Percentiles rank a stretch among this genome's conserved stretches.
phyloP scores from a whole-genome alignment of 1,140 invertebrate species.

The Sycobia sp. region DNA sequence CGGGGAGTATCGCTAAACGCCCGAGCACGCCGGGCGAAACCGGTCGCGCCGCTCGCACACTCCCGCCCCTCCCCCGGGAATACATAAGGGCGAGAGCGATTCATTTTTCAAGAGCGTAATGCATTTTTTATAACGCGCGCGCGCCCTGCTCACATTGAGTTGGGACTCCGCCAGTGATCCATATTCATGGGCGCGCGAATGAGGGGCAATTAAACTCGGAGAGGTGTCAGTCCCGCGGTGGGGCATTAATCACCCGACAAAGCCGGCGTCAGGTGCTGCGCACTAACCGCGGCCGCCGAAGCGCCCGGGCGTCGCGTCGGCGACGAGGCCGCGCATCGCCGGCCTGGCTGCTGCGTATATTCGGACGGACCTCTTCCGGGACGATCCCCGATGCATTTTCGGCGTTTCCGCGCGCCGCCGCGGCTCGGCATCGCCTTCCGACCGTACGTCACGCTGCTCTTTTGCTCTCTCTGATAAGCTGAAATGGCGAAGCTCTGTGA shows the following conservation, averaged over 20 bases:
- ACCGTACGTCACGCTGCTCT: no score
- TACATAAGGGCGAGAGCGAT: slow-evolving; percentile 36
- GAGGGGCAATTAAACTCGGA: slow-evolving; percentile 61
- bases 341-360: no score
- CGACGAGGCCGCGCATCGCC: slow-evolving; percentile 52
- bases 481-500: no score
- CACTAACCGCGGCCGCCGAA: slow-evolving; percentile 25
- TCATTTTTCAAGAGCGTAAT: slow-evolving; percentile 62
- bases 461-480: background rate
- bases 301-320: slow-evolving; percentile 49
- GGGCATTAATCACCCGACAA: slow-evolving; percentile 61
- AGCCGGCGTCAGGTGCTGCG: slow-evolving; percentile 35
- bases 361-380: no score
- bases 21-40: no score
- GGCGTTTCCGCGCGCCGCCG: no score
- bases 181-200: slow-evolving; percentile 61
- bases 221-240: slow-evolving; percentile 58
- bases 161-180: slow-evolving; percentile 56
- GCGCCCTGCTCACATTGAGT: background rate
- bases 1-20: slow-evolving; percentile 34
- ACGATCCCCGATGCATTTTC: no score
- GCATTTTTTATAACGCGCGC: slow-evolving; percentile 46
- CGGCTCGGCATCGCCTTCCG: no score
- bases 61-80: no score
- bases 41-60: slow-evolving; percentile 41